These are phyloP conservation scores for Stenopsyche tienmushanensis DNA, from an alignment of 1,140 invertebrate species.

Conservation along the genomic window DNA sequence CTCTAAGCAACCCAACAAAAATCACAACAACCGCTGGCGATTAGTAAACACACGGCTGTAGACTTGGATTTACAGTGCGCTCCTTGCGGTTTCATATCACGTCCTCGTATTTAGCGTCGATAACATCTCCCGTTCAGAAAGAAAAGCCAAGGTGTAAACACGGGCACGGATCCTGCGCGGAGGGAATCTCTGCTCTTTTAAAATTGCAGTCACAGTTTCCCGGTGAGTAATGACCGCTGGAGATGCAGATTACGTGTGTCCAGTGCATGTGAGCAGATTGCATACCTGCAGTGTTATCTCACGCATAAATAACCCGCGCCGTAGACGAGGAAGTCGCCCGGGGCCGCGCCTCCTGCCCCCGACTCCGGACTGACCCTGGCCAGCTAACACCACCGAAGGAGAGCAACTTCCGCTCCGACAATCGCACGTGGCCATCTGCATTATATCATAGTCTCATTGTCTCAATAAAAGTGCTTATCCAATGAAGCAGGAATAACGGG, in stretches of 20 bases:
- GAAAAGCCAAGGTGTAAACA: too few relatives aligned
- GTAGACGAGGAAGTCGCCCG: slow-evolving; percentile 18
- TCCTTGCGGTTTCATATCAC: background rate
- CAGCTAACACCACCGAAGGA: too few relatives aligned
- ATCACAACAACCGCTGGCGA: too few relatives aligned
- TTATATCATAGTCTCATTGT: too few relatives aligned
- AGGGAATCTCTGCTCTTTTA: slow-evolving; percentile 2
- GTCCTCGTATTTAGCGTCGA: slow-evolving; percentile 1
- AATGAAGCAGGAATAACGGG: too few relatives aligned
- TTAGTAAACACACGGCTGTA: too few relatives aligned
- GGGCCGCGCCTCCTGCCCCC: background rate
- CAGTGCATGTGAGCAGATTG: slow-evolving; percentile 5
- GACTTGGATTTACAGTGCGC: too few relatives aligned
- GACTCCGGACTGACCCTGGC: background rate
- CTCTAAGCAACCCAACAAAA: too few relatives aligned
- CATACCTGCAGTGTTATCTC: slow-evolving; percentile 6
- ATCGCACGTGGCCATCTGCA: too few relatives aligned
- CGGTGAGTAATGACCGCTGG: slow-evolving; percentile 6
- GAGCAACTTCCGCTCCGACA: background rate
- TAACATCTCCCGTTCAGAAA: background rate
- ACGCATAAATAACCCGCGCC: background rate
- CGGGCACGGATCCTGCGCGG: too few relatives aligned
- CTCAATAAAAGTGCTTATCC: too few relatives aligned
- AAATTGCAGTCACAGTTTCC: slow-evolving; percentile 22
- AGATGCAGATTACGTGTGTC: slow-evolving; percentile 13